These are phyloP conservation scores for Cebidichthys violaceus DNA, from an alignment of 2,113 vertebrate genomes.

Conservation along the genomic window DNA sequence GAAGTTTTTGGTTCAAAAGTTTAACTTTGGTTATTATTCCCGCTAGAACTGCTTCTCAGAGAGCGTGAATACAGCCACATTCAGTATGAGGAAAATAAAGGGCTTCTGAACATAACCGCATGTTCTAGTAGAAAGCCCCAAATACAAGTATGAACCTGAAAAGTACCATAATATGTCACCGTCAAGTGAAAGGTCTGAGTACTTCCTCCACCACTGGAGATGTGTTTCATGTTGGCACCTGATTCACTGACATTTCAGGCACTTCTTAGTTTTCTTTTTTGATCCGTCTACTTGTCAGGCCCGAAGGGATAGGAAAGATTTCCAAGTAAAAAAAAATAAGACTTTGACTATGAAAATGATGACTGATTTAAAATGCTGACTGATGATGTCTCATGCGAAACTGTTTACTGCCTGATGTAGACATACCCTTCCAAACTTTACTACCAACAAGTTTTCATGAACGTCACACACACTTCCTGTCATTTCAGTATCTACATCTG, in stretches of 20 bases:
- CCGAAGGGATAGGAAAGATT: not conserved
- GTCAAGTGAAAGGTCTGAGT: not conserved
- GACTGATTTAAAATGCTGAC: constrained; percentile 33
- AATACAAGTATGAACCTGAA: not conserved
- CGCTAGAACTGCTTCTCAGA: not conserved
- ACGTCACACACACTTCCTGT: not conserved
- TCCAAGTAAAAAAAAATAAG: constrained; percentile 5
- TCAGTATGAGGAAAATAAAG: not conserved
- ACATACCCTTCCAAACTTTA: not conserved
- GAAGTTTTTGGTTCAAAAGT: not conserved
- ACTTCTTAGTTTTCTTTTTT: not conserved
- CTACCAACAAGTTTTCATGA: not conserved
- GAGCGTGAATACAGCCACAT: not conserved
- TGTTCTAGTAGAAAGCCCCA: not conserved
- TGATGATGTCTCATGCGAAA: constrained; percentile 35
- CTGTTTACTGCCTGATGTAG: constrained; percentile 17
- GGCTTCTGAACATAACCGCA: not conserved
- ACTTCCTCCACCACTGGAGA: not conserved
- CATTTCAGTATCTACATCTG: constrained; percentile 16
- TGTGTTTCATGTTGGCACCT: not conserved
- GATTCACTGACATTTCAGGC: not conserved
- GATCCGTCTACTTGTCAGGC: not conserved
- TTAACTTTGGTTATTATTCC: not conserved
- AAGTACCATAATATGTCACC: not conserved
- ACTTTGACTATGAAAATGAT: not conserved